These are phyloP conservation scores for Plectrocnemia conspersa DNA, from an alignment of 1,140 invertebrate species.

Conservation along the genomic window DNA sequence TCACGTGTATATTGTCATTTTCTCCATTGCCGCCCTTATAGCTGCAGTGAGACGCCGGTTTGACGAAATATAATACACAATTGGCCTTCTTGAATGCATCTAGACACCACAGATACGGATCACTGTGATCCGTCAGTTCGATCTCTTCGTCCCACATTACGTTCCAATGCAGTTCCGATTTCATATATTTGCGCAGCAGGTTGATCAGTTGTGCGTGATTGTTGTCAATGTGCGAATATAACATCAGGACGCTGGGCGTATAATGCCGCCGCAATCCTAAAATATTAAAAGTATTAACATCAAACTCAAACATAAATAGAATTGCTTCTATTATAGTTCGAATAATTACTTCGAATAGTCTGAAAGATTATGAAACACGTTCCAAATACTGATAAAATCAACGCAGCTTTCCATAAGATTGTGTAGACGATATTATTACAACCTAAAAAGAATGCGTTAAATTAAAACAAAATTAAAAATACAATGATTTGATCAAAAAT, in stretches of 20 bases:
- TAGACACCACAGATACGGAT: slow-evolving; percentile 30
- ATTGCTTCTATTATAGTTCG: not conserved
- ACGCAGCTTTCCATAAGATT: slow-evolving; percentile 24
- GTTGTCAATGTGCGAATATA: slow-evolving; percentile 20
- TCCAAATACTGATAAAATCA: slow-evolving; percentile 12
- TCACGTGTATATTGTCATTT: slow-evolving; percentile 19
- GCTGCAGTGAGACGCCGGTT: not conserved
- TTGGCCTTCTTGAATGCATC: slow-evolving; percentile 21
- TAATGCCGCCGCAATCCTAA: slow-evolving; percentile 19
- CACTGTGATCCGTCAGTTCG: slow-evolving; percentile 20
- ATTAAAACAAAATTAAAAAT: not conserved
- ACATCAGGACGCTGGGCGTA: slow-evolving; percentile 17
- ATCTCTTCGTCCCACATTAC: slow-evolving; percentile 25
- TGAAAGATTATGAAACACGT: slow-evolving; percentile 13
- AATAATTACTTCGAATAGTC: slow-evolving; percentile 21
- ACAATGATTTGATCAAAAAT: slow-evolving; percentile 12
- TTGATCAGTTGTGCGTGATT: slow-evolving; percentile 16
- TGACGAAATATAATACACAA: slow-evolving; percentile 20
- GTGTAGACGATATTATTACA: slow-evolving; percentile 19
- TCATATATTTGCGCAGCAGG: slow-evolving; percentile 16
- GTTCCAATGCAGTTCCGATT: slow-evolving; percentile 19
- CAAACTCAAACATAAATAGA: not conserved
- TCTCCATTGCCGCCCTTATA: too few species aligned
- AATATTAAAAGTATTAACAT: slow-evolving; percentile 15
- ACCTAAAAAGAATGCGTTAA: slow-evolving; percentile 18